phyloP scores from a whole-genome alignment of 2,888 invertebrate genomes.

The Drosophila nigricruria region DNA sequence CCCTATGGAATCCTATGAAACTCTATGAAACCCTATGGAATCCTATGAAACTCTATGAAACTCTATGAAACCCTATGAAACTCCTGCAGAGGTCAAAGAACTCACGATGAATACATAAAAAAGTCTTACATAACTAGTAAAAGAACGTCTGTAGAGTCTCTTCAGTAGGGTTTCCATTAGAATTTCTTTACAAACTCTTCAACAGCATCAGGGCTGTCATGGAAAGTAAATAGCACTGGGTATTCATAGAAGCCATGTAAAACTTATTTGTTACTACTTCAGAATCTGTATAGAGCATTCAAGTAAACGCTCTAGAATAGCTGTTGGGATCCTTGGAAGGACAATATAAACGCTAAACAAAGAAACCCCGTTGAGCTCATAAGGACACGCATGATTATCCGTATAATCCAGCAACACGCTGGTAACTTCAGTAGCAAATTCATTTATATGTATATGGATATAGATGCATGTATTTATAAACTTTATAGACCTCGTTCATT shows the following conservation, averaged over 20 bases:
- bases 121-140: too few relatives aligned
- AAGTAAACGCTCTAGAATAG: not conserved
- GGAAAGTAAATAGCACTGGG: not conserved
- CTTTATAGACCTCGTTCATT: not conserved
- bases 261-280: not conserved
- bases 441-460: not conserved
- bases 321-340: not conserved
- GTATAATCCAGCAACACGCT: not conserved
- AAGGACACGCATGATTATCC: not conserved
- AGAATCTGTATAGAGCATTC: too few relatives aligned
- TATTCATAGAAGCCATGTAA: not conserved
- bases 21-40: not conserved
- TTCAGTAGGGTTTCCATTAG: not conserved
- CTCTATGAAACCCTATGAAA: not conserved
- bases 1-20: not conserved
- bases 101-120: too few relatives aligned
- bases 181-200: not conserved
- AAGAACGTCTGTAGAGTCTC: not conserved
- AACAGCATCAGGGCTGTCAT: not conserved
- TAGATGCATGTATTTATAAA: not conserved
- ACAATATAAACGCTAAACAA: not conserved
- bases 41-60: not conserved
- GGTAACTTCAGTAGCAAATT: not conserved
- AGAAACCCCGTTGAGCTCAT: too few relatives aligned
- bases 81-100: too few relatives aligned